phyloP scores from a whole-genome alignment of 1,140 invertebrate genomes.

The Heliconius himera region DNA sequence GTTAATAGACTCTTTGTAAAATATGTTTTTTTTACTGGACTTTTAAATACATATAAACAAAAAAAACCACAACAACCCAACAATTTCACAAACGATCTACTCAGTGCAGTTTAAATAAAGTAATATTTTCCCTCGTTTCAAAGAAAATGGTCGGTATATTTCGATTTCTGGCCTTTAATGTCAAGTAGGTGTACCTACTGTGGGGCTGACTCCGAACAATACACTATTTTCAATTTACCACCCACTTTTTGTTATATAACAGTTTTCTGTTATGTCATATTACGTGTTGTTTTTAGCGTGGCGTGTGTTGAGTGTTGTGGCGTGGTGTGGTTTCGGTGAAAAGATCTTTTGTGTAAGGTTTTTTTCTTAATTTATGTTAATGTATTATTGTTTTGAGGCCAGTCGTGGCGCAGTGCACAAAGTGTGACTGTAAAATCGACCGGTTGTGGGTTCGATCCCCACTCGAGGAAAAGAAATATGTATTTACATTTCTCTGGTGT shows the following conservation, averaged over 20 bases:
- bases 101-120: constrained; percentile 32
- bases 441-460: too few relatives aligned
- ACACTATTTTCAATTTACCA: constrained; percentile 45
- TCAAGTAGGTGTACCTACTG: constrained; percentile 27
- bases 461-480: too few relatives aligned
- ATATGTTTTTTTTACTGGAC: too few relatives aligned
- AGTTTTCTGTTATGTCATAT: constrained; percentile 12
- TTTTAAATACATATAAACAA: not conserved
- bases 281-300: not conserved
- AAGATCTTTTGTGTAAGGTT: too few relatives aligned
- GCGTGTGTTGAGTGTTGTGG: too few relatives aligned
- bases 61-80: not conserved
- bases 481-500: too few relatives aligned
- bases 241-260: not conserved
- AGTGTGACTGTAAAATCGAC: too few relatives aligned
- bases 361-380: too few relatives aligned
- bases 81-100: constrained; percentile 22
- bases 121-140: constrained; percentile 35
- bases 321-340: too few relatives aligned
- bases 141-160: constrained; percentile 33
- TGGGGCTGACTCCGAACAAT: constrained; percentile 24
- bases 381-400: too few relatives aligned
- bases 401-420: too few relatives aligned
- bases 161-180: constrained; percentile 33
- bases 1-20: too few relatives aligned